Evolutionary conservation across 2,113 vertebrate species (phyloP).

Genomic region (Lampris incognitus): DNA sequence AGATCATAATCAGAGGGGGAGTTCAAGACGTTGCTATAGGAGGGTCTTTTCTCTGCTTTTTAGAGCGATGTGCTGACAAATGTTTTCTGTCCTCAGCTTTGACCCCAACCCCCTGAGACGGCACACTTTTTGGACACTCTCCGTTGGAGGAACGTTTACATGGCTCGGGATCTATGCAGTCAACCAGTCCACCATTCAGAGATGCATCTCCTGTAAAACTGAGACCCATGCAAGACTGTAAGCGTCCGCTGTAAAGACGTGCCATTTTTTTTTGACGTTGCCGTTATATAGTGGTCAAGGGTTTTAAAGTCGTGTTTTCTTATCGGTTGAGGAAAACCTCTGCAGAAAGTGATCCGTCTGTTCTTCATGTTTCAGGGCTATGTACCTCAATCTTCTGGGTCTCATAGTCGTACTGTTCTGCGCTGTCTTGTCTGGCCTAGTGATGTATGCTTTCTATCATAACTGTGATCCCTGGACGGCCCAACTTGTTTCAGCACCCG

Average conservation of each 20-base stretch:
- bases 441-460: slow-evolving; percentile 85
- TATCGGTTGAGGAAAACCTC: too few relatives aligned
- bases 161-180: slow-evolving; percentile 90
- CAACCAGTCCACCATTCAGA: slow-evolving; percentile 89
- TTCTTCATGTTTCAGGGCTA: slow-evolving; percentile 76
- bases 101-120: slow-evolving; percentile 84
- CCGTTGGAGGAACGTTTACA: slow-evolving; percentile 88
- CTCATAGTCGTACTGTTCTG: slow-evolving; percentile 85
- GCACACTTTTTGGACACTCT: slow-evolving; percentile 90
- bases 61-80: neutral
- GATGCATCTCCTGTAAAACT: slow-evolving; percentile 88
- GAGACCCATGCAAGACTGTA: slow-evolving; percentile 87
- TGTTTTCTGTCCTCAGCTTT: slow-evolving; percentile 70
- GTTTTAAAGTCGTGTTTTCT: neutral
- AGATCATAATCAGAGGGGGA: too few relatives aligned
- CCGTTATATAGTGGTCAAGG: neutral
- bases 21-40: too few relatives aligned
- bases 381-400: slow-evolving; percentile 89
- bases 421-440: slow-evolving; percentile 86
- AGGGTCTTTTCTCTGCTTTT: neutral
- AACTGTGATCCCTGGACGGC: slow-evolving; percentile 89
- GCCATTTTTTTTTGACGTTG: too few relatives aligned
- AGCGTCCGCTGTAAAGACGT: slow-evolving; percentile 51
- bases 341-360: neutral
- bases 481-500: slow-evolving; percentile 83